Percentiles rank a stretch among this genome's conserved stretches.
These are phyloP conservation scores for Psittacula derbiana DNA, from an alignment of 2,797 vertebrate genomes.

Conservation along the genomic window DNA sequence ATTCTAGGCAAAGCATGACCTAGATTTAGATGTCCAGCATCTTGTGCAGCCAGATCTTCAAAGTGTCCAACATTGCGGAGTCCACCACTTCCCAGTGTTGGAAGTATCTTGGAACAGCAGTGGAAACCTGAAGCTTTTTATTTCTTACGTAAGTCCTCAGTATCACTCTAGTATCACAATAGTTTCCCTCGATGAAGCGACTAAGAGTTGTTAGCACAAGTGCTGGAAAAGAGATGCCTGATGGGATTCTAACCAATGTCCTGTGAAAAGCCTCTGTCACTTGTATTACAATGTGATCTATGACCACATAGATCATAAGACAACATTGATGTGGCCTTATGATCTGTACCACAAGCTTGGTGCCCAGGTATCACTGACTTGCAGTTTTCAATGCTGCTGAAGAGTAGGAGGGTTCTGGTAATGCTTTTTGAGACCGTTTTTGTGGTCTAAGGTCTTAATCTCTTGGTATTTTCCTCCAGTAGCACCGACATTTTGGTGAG, in stretches of 20 bases:
- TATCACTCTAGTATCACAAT: background rate
- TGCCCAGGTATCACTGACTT: background rate
- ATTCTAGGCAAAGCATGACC: background rate
- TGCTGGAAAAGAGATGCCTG: background rate
- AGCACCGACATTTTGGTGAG: background rate
- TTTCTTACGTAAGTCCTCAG: background rate
- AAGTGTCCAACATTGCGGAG: background rate
- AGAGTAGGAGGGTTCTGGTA: background rate
- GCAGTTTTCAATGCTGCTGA: background rate
- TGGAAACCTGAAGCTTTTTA: background rate
- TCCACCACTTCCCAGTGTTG: background rate
- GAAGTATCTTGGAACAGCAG: background rate
- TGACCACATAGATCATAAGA: background rate
- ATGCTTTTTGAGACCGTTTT: background rate
- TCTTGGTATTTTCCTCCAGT: background rate
- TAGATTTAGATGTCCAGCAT: background rate
- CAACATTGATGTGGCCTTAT: background rate
- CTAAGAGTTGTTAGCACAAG: background rate
- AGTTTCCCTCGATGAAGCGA: background rate
- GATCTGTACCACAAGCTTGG: accelerated
- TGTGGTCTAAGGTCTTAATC: background rate
- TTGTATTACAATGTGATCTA: background rate
- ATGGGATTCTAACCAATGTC: background rate
- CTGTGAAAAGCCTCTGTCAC: background rate
- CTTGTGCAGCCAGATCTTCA: background rate